Evolutionary conservation across 2,888 invertebrate genomes (phyloP).

Genomic region (Luffia ferchaultella): DNA sequence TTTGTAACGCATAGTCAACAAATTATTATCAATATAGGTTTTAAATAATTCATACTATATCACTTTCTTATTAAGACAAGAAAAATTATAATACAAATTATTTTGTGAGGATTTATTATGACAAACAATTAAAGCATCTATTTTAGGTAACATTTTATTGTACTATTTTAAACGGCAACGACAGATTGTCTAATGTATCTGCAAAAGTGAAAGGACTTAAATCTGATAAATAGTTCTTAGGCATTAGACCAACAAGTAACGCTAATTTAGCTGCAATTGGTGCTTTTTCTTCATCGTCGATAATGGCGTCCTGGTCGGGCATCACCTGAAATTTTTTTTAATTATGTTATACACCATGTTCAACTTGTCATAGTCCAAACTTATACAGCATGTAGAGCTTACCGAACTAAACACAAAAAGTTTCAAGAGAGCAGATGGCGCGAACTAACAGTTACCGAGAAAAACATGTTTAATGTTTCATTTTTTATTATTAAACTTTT

Average conservation of each 20-base stretch:
- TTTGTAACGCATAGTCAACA: neutral
- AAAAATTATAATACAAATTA: neutral
- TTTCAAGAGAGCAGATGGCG: too few species aligned
- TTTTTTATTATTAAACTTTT: too few species aligned
- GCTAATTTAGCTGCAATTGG: constrained; percentile 67
- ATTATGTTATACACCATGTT: too few species aligned
- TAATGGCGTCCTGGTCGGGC: constrained; percentile 76
- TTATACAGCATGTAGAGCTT: too few species aligned
- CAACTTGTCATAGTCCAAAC: too few species aligned
- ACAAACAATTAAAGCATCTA: constrained; percentile 1
- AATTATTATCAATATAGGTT: neutral
- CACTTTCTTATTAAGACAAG: constrained; percentile 1
- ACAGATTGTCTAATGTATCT: constrained; percentile 32
- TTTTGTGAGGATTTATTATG: neutral
- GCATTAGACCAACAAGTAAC: constrained; percentile 58
- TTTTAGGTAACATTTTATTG: constrained; percentile 25
- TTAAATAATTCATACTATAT: neutral
- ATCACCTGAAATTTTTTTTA: constrained; percentile 64
- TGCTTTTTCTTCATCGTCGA: constrained; percentile 53
- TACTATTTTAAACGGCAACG: constrained; percentile 48
- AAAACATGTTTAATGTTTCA: too few species aligned
- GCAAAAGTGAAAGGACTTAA: constrained; percentile 42
- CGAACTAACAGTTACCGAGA: too few species aligned
- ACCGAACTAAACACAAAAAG: too few species aligned
- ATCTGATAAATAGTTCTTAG: constrained; percentile 49